These are phyloP conservation scores for Meteorus sp. DNA, from an alignment of 1,140 invertebrate species.

Conservation along the genomic window DNA sequence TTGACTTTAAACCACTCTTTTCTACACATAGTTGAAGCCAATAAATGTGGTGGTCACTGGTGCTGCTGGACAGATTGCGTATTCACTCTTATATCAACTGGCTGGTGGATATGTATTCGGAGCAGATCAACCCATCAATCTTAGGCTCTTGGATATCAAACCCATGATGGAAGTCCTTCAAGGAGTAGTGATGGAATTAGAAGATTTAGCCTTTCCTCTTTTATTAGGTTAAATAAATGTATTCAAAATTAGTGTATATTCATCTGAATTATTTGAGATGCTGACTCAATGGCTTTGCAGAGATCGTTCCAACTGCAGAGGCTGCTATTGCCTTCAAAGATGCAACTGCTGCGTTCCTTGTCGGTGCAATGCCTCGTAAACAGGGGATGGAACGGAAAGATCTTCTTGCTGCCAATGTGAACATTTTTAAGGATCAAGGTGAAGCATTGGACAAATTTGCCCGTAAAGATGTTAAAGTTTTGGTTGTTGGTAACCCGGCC, in stretches of 20 bases:
- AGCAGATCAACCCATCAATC: conserved; percentile 80
- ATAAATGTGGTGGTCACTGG: conserved; percentile 96
- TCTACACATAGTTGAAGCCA: too few species aligned
- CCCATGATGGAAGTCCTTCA: conserved; percentile 93
- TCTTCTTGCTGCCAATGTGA: conserved; percentile 91
- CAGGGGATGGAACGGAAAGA: conserved; percentile 99
- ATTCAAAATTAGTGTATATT: not conserved
- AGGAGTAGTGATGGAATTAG: conserved; percentile 96
- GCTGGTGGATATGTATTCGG: conserved; percentile 98
- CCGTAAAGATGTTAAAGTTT: conserved; percentile 92
- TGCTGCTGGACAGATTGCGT: conserved; percentile 98
- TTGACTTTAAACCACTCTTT: too few species aligned
- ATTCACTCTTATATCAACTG: conserved; percentile 92
- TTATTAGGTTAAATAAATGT: conserved; percentile 58
- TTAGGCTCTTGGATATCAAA: conserved; percentile 94
- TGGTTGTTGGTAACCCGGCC: conserved; percentile 99
- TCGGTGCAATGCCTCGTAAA: conserved; percentile 97
- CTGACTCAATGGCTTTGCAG: conserved; percentile 45
- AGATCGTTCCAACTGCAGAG: conserved; percentile 85
- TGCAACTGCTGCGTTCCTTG: conserved; percentile 96
- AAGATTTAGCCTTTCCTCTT: conserved; percentile 94
- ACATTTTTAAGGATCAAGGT: conserved; percentile 97
- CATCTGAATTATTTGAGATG: conserved; percentile 7
- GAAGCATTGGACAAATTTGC: conserved; percentile 91
- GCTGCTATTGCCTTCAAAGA: conserved; percentile 91